These are phyloP conservation scores for Pheucticus melanocephalus DNA, from an alignment of 2,113 vertebrate species.

Conservation along the genomic window DNA sequence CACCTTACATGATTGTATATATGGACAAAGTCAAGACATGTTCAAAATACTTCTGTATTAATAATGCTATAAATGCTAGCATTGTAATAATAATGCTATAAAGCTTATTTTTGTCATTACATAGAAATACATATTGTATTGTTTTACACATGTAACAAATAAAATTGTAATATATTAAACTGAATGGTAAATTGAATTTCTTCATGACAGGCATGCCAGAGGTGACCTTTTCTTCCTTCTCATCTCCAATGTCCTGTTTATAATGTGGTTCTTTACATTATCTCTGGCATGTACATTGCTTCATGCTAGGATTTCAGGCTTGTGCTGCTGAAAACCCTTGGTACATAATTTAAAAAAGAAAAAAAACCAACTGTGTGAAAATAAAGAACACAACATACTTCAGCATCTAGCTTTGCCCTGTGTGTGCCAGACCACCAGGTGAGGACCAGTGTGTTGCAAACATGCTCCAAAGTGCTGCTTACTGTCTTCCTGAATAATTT, in stretches of 20 bases:
- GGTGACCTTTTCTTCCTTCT: not conserved
- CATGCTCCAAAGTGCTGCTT: not conserved
- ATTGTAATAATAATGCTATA: not conserved
- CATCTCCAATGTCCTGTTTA: not conserved
- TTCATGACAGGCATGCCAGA: not conserved
- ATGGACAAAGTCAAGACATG: not conserved
- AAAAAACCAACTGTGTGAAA: not conserved
- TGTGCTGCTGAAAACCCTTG: not conserved
- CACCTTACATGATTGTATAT: not conserved
- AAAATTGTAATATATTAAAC: not conserved
- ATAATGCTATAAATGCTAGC: not conserved
- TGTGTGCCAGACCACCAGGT: not conserved
- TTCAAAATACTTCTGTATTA: not conserved
- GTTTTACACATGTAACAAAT: not conserved
- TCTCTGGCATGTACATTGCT: not conserved
- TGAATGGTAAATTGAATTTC: not conserved
- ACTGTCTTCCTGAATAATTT: not conserved
- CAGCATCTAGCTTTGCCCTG: not conserved
- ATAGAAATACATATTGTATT: not conserved
- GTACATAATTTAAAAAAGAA: not conserved
- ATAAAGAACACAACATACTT: not conserved
- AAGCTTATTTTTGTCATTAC: not conserved
- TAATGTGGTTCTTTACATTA: not conserved
- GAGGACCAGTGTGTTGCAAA: not conserved
- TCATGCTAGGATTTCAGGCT: not conserved